These are phyloP conservation scores for Ligdia adustata DNA, from an alignment of 2,888 invertebrate genomes.

Conservation along the genomic window DNA sequence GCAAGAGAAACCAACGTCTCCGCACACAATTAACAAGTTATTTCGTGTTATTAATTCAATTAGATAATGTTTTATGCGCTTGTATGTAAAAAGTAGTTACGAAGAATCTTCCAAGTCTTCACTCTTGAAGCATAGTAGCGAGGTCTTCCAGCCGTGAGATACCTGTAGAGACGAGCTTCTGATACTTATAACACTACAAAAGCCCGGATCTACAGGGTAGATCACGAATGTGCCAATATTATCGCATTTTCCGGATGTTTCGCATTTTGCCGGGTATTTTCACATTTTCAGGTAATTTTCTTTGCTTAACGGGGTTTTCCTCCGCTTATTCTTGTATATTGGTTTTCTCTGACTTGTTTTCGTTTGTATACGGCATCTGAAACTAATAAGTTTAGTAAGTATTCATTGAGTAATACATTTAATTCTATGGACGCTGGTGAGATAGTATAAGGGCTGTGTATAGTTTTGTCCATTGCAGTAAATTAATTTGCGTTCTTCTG, in stretches of 20 bases:
- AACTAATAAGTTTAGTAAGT: conserved; percentile 43
- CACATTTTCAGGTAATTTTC: conserved; percentile 43
- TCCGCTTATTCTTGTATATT: conserved; percentile 19
- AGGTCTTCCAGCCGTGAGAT: conserved; percentile 98
- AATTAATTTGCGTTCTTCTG: too few species aligned
- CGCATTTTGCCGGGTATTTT: conserved; percentile 36
- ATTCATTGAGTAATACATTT: too few species aligned
- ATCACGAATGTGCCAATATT: conserved; percentile 95
- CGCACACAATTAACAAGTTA: too few species aligned
- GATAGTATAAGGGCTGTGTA: too few species aligned
- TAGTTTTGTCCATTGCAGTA: too few species aligned
- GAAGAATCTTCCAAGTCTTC: too few species aligned
- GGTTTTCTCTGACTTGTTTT: background rate
- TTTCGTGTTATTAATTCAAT: too few species aligned
- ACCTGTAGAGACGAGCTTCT: conserved; percentile 99
- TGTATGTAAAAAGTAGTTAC: too few species aligned
- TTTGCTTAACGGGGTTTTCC: conserved; percentile 50
- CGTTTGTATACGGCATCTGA: conserved; percentile 31
- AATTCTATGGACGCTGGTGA: too few species aligned
- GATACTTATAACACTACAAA: conserved; percentile 96
- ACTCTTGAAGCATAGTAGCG: conserved; percentile 78
- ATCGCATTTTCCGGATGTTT: conserved; percentile 37
- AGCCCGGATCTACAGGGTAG: conserved; percentile 99
- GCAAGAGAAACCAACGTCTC: too few species aligned
- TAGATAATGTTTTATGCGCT: too few species aligned